phyloP scores from a whole-genome alignment of 2,797 vertebrate genomes.

The Tamandua tetradactyla region DNA sequence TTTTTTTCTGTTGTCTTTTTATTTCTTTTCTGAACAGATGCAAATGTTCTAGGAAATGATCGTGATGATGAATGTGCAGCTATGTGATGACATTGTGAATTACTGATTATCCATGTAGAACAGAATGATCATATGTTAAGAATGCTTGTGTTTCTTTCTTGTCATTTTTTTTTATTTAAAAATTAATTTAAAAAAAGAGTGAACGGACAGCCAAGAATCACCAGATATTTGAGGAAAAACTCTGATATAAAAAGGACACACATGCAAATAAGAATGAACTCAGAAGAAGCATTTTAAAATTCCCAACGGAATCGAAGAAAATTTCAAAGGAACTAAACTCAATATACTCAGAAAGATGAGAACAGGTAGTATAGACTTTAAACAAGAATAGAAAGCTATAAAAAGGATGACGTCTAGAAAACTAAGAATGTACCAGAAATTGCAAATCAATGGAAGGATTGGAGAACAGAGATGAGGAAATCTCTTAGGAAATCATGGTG shows the following conservation, averaged over 20 bases:
- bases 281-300: not conserved
- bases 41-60: too few relatives aligned
- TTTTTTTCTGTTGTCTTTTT: too few relatives aligned
- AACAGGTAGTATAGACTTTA: not conserved
- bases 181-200: too few relatives aligned
- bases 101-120: too few relatives aligned
- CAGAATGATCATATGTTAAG: too few relatives aligned
- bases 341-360: not conserved
- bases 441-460: not conserved
- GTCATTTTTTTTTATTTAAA: too few relatives aligned
- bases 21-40: too few relatives aligned
- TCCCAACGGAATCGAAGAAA: not conserved
- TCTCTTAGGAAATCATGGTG: not conserved
- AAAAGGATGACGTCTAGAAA: not conserved
- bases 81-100: too few relatives aligned
- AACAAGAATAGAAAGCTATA: not conserved
- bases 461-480: not conserved
- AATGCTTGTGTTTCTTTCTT: too few relatives aligned
- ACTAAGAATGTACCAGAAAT: not conserved
- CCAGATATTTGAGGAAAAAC: not conserved
- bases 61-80: too few relatives aligned
- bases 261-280: not conserved
- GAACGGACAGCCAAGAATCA: not conserved
- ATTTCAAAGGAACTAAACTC: conserved; percentile 1
- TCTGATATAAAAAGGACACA: not conserved